A percentile compares a stretch with the other conserved stretches of the same genome.
Evolutionary conservation across 2,888 invertebrate genomes (phyloP).

Genomic region (Apamea monoglypha): DNA sequence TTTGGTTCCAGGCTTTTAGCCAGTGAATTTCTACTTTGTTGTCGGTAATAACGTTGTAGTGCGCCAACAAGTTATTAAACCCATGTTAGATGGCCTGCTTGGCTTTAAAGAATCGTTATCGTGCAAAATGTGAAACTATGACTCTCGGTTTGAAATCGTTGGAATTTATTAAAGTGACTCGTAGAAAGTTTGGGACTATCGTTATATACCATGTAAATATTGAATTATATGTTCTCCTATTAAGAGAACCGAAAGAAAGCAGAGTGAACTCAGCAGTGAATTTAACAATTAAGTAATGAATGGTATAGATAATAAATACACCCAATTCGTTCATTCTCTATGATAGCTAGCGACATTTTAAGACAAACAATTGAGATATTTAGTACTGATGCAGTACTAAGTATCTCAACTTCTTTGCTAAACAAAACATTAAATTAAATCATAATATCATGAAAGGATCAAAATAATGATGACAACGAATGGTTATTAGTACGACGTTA

Average conservation of each 20-base stretch:
- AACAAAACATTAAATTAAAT: neutral
- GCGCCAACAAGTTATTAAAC: constrained; percentile 61
- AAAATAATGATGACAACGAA: constrained; percentile 16
- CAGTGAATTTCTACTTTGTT: constrained; percentile 64
- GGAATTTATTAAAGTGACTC: neutral
- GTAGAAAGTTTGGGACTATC: neutral
- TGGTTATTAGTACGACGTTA: constrained; percentile 32
- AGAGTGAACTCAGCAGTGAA: neutral
- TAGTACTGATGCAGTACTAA: too few relatives aligned
- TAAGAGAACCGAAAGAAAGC: neutral
- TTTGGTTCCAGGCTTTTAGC: constrained; percentile 63
- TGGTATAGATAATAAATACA: neutral
- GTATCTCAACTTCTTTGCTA: neutral
- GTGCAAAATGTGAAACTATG: constrained; percentile 15
- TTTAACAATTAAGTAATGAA: neutral
- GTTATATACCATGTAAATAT: neutral
- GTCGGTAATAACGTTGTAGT: constrained; percentile 60
- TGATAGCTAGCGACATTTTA: too few relatives aligned
- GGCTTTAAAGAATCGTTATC: constrained; percentile 45
- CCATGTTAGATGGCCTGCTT: constrained; percentile 48
- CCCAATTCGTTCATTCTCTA: neutral
- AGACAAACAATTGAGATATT: neutral
- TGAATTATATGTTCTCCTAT: neutral
- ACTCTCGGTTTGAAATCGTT: neutral
- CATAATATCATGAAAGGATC: neutral